A percentile compares a stretch with the other conserved stretches of the same genome.
Evolutionary conservation across 2,888 invertebrate species (phyloP).

Genomic region (Resseliella maxima): DNA sequence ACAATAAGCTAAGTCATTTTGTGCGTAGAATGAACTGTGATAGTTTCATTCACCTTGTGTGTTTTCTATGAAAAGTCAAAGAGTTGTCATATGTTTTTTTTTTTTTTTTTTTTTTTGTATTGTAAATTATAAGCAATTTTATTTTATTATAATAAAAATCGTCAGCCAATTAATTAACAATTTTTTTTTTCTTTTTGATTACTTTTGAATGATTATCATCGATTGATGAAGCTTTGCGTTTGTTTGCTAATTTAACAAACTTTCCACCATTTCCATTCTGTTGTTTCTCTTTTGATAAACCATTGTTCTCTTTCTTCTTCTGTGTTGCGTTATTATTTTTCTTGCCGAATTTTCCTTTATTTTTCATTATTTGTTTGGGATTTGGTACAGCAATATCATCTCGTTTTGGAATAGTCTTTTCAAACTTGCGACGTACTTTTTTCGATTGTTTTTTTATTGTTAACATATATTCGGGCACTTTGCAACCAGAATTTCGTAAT

Average conservation of each 20-base stretch:
- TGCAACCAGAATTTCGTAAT: slow-evolving; percentile 90
- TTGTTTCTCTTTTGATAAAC: neutral
- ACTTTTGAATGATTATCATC: neutral
- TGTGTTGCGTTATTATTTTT: too few species aligned
- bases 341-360: neutral
- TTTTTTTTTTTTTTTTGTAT: too few species aligned
- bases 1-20: slow-evolving; percentile 7
- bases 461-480: slow-evolving; percentile 92
- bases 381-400: slow-evolving; percentile 70
- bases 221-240: slow-evolving; percentile 8
- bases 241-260: neutral
- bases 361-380: slow-evolving; percentile 20
- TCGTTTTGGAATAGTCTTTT: slow-evolving; percentile 73
- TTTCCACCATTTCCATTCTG: neutral
- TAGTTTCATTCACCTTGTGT: neutral
- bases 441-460: slow-evolving; percentile 76
- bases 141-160: neutral
- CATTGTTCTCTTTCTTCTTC: too few species aligned
- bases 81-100: neutral
- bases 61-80: neutral
- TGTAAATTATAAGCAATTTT: neutral
- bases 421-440: slow-evolving; percentile 71
- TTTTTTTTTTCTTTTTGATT: slow-evolving; percentile 42
- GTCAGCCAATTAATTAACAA: neutral
- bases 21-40: neutral